phyloP scores from a whole-genome alignment of 37 sponge, comb jelly and placozoan species.

The Chondrilla cf. caribensis region DNA sequence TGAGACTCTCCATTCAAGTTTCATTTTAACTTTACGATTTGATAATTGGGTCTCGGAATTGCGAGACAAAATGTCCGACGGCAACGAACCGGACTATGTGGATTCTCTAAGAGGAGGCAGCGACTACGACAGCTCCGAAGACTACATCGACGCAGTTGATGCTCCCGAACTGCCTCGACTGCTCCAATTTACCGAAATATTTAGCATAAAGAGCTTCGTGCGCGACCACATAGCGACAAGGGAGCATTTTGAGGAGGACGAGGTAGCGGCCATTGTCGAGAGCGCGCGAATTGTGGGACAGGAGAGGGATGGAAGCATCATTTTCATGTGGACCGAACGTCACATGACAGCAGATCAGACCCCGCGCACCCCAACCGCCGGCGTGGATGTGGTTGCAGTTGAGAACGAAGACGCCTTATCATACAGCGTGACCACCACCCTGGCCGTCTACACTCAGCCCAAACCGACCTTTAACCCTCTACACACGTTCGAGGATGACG shows the following conservation, averaged over 20 bases:
- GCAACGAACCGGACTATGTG: background rate
- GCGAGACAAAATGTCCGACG: background rate
- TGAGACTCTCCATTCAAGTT: too few relatives aligned
- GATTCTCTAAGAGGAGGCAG: background rate
- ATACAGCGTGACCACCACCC: background rate
- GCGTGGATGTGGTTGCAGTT: too few relatives aligned
- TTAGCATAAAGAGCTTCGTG: conserved; percentile 13
- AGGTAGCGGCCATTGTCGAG: background rate
- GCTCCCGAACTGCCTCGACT: background rate
- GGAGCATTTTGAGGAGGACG: background rate
- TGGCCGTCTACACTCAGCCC: background rate
- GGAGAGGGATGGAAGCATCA: conserved; percentile 13
- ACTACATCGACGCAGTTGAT: conserved; percentile 10
- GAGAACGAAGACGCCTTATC: background rate
- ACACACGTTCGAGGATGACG: conserved; percentile 14
- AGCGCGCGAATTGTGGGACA: conserved; percentile 18
- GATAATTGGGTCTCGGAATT: too few relatives aligned
- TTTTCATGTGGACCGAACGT: conserved; percentile 8
- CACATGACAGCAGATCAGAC: background rate
- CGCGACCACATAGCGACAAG: background rate
- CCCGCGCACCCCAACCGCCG: background rate
- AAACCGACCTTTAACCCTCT: conserved; percentile 21
- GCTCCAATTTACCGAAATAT: conserved; percentile 16
- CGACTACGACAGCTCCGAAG: background rate
- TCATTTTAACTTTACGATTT: too few relatives aligned